These are phyloP conservation scores for Origma solitaria DNA, from an alignment of 2,113 vertebrate genomes.

Conservation along the genomic window DNA sequence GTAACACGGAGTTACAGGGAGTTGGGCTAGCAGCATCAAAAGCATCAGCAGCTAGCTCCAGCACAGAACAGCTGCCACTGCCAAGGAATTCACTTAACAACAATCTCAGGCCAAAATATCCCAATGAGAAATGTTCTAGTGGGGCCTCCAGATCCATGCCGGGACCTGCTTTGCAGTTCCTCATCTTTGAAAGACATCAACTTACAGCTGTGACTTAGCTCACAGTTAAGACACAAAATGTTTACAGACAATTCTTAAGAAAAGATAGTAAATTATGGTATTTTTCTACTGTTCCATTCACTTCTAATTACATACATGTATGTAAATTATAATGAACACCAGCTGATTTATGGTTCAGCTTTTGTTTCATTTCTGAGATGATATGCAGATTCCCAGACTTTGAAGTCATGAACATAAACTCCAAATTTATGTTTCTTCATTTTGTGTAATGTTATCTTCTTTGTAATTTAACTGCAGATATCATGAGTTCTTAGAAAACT, in stretches of 20 bases:
- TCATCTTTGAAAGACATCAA: not conserved
- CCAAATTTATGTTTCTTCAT: not conserved
- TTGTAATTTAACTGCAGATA: not conserved
- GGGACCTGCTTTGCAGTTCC: not conserved
- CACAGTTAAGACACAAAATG: not conserved
- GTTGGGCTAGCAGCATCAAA: not conserved
- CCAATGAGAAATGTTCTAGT: not conserved
- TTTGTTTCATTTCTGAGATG: not conserved
- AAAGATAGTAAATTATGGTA: not conserved
- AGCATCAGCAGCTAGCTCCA: not conserved
- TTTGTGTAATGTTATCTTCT: not conserved
- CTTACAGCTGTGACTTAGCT: not conserved
- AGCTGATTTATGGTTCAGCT: not conserved
- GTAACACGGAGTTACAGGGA: not conserved
- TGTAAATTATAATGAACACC: not conserved
- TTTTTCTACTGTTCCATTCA: not conserved
- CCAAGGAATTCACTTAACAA: not conserved
- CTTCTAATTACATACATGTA: not conserved
- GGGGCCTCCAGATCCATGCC: not conserved
- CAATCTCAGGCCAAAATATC: not conserved
- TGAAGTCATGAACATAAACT: not conserved
- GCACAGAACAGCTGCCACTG: not conserved
- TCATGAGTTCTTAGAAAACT: not conserved
- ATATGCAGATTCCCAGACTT: not conserved
- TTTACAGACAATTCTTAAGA: not conserved